These are phyloP conservation scores for Andrena trimmerana DNA, from an alignment of 2,888 invertebrate genomes.

Conservation along the genomic window DNA sequence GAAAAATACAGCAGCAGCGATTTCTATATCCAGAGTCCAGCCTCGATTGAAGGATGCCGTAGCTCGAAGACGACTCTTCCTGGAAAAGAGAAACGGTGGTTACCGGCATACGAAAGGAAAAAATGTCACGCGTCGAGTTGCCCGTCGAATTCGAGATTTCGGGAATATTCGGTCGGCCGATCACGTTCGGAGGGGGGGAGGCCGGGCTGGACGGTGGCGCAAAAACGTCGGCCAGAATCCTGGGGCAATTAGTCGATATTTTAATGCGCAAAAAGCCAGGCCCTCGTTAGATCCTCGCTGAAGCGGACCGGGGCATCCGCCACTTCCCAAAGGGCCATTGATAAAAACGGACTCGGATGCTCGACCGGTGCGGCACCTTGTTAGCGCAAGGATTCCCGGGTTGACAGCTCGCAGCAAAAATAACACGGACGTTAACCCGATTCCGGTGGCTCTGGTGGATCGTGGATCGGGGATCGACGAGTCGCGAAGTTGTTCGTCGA, in stretches of 20 bases:
- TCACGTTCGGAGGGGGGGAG: slow-evolving; percentile 30
- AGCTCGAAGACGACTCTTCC: background rate
- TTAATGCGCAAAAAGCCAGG: slow-evolving; percentile 84
- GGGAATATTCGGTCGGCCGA: slow-evolving; percentile 45
- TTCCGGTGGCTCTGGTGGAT: slow-evolving; percentile 31
- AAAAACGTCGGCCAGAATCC: slow-evolving; percentile 82
- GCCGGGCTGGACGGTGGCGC: slow-evolving; percentile 28
- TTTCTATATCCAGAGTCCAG: background rate
- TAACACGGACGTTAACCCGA: slow-evolving; percentile 83
- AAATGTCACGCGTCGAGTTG: background rate
- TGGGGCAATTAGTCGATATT: slow-evolving; percentile 85
- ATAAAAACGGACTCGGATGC: slow-evolving; percentile 79
- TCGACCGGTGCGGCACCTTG: slow-evolving; percentile 84
- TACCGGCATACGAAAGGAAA: background rate
- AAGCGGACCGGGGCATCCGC: slow-evolving; percentile 69
- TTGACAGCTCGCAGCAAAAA: slow-evolving; percentile 82
- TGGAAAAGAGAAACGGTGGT: background rate
- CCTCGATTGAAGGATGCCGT: background rate
- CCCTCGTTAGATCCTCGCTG: slow-evolving; percentile 80
- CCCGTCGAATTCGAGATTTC: slow-evolving; percentile 35
- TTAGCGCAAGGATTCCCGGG: slow-evolving; percentile 83
- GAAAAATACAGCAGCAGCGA: background rate
- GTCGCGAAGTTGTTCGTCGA: slow-evolving; percentile 13
- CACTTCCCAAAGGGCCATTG: slow-evolving; percentile 73
- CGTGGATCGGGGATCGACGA: slow-evolving; percentile 15